Evolutionary conservation across 1,140 invertebrate genomes (phyloP), one percentile per base, ranked within the genome.

Genomic region (Cotesia vestalis): DNA sequence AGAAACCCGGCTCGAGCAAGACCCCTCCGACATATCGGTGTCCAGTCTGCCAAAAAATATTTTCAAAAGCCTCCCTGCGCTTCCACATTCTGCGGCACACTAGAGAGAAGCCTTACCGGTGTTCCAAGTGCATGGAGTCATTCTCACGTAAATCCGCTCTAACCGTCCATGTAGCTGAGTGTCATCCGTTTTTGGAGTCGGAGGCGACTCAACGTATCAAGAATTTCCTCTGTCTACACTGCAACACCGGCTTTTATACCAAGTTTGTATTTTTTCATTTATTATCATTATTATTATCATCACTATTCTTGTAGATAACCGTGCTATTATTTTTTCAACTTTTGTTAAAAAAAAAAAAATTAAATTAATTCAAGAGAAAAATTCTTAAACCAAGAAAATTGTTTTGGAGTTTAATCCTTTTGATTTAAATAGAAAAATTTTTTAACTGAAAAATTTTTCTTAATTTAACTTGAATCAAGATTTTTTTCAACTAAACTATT

Each of bases 71-170:
- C 1, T 91, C 91, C 0, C 83, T 95, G 11, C 86, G 90, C 1
- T 89, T 90, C 36, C 94, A 95, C 80, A 85, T 94, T 53, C 87
- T 91, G 27, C 88, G 89, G 36, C 94, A 94, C 78, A 94, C 93
- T 0, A 90, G 92, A 17, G 95, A 97, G 79, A 91, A 93, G 74
- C 93, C 94, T 0, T 94, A 90, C 74, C 79, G 88, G 17, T 94
- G 93, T 73, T 70, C 78, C 0, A 83, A 85, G 0, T 94, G 93
- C 78, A 78, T 78, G 0, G 80, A 86, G 0, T 88, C 89, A 51
- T 97, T 96, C 80, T 90, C 89, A 0, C 86, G 91, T 14, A 89
- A 89, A 73, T 89, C 88, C 35, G 90, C 90, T 75, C 83, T 92
- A 4, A 81, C 75, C 55, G 75, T 66, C 60, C 86, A 87, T 70